Evolutionary conservation across 1,140 invertebrate species (phyloP).

Genomic region (Oncopeltus fasciatus): DNA sequence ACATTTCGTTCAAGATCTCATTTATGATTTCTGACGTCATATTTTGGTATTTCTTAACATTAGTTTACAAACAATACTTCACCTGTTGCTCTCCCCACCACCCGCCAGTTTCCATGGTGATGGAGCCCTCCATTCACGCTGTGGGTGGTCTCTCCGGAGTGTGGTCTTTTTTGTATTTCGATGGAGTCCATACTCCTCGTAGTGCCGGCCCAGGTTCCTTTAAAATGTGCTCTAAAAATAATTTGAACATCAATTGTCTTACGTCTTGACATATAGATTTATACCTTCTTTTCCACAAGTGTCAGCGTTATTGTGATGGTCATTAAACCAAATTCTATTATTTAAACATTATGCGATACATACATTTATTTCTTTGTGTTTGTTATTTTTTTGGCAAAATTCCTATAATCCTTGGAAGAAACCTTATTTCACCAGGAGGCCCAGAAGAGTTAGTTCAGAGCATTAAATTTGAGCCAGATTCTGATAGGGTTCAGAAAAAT

Average conservation of each 20-base stretch:
- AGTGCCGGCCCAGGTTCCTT: not conserved
- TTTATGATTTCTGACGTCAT: too few species aligned
- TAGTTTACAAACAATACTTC: too few species aligned
- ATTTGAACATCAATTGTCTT: not conserved
- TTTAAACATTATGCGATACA: not conserved
- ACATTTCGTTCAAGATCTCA: too few species aligned
- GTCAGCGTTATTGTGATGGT: too few species aligned
- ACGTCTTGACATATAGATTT: not conserved
- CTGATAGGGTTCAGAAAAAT: not conserved
- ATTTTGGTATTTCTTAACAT: too few species aligned
- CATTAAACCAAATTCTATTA: not conserved
- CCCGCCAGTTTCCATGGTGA: not conserved
- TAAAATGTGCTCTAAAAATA: not conserved
- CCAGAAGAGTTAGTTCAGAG: not conserved
- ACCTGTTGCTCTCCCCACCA: not conserved
- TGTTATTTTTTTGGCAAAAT: not conserved
- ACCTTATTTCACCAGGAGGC: not conserved
- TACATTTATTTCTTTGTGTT: not conserved
- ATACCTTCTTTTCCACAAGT: too few species aligned
- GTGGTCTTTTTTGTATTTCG: slow-evolving; percentile 4
- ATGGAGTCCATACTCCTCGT: not conserved
- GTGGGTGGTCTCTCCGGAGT: not conserved
- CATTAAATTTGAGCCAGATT: too few species aligned
- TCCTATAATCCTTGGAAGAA: not conserved
- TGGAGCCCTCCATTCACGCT: not conserved